These are phyloP conservation scores for Bathynomus jamesi DNA, from an alignment of 1,140 invertebrate genomes.

Conservation along the genomic window DNA sequence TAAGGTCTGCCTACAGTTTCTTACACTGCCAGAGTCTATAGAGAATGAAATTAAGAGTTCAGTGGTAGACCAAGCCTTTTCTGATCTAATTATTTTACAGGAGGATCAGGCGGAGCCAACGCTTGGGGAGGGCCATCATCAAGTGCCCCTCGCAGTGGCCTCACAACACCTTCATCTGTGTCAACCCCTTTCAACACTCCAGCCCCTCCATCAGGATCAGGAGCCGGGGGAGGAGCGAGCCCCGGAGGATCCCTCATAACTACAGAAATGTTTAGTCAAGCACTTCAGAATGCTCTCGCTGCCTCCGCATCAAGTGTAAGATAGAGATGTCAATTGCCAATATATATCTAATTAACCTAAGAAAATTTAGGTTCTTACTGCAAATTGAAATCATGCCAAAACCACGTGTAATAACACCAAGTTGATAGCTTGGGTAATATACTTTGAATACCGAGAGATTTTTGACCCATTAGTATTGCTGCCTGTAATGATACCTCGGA, in stretches of 20 bases:
- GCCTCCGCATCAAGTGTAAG: not conserved
- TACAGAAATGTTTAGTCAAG: not conserved
- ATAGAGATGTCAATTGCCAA: not conserved
- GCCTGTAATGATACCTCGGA: no score
- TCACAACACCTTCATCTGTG: not conserved
- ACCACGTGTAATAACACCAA: no score
- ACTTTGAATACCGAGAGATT: no score
- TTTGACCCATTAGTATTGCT: no score
- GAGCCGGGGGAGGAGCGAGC: not conserved
- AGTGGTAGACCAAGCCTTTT: no score
- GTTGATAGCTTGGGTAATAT: no score
- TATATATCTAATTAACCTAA: not conserved
- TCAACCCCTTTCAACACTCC: not conserved
- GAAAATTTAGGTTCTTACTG: no score
- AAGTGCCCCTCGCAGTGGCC: not conserved
- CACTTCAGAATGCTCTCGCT: constrained; percentile 5
- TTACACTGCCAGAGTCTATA: no score
- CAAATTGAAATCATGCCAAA: no score
- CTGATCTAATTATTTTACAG: no score
- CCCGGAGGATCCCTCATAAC: not conserved
- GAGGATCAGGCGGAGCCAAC: not conserved
- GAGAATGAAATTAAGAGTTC: no score
- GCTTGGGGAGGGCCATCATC: not conserved
- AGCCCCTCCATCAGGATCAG: not conserved
- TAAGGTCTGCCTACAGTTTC: no score